These are phyloP conservation scores for Passer domesticus DNA, from an alignment of 2,113 vertebrate species.

Conservation along the genomic window DNA sequence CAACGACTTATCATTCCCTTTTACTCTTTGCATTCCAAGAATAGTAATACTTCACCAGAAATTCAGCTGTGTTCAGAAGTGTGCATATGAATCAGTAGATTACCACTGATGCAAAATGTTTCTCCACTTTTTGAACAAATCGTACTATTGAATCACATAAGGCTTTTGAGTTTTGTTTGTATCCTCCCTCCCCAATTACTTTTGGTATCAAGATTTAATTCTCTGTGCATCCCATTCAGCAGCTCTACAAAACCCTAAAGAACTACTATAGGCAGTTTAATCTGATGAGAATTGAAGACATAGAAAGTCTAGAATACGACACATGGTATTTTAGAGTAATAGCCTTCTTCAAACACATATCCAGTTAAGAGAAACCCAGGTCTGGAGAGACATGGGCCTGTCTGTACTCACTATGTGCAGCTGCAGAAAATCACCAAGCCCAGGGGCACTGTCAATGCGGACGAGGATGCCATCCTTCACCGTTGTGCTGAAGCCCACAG, in stretches of 20 bases:
- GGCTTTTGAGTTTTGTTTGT: background rate
- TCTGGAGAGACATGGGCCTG: background rate
- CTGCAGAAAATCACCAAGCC: conserved; percentile 95
- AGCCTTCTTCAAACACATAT: background rate
- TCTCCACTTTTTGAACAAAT: background rate
- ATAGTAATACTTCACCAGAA: background rate
- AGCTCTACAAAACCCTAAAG: background rate
- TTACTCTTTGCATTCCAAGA: conserved; percentile 47
- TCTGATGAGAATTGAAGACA: background rate
- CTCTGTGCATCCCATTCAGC: background rate
- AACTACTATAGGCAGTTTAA: background rate
- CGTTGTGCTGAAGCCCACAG: conserved; percentile 83
- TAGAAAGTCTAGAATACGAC: rapidly evolving
- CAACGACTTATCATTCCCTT: background rate
- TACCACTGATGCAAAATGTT: conserved; percentile 45
- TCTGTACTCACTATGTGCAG: conserved; percentile 91
- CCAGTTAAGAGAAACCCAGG: background rate
- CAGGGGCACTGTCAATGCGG: conserved; percentile 94
- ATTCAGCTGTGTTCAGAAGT: background rate
- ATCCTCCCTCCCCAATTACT: background rate
- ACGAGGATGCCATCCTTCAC: conserved; percentile 95
- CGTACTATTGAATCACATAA: background rate
- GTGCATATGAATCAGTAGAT: conserved; percentile 42
- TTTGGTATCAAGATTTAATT: background rate
- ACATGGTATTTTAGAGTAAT: background rate